These are phyloP conservation scores for Elgaria multicarinata DNA, from an alignment of 2,113 vertebrate genomes.

Conservation along the genomic window DNA sequence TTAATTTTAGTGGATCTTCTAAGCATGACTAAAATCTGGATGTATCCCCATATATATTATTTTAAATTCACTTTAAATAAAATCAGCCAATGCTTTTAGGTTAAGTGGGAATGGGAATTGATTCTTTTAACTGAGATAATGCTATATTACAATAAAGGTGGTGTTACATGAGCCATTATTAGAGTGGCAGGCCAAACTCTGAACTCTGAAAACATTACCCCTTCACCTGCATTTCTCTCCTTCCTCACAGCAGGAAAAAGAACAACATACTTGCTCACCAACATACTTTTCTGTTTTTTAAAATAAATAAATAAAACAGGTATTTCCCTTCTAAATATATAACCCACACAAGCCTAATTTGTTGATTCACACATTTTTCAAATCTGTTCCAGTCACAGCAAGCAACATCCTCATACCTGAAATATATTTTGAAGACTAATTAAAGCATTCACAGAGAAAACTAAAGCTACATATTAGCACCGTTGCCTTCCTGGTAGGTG, in stretches of 20 bases:
- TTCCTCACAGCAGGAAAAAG: background rate
- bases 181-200: background rate
- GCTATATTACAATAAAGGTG: background rate
- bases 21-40: no score
- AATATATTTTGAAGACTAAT: background rate
- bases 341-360: rapidly evolving
- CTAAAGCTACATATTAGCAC: background rate
- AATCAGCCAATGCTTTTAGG: background rate
- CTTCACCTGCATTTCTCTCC: background rate
- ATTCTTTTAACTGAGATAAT: background rate
- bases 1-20: background rate
- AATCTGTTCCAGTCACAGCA: background rate
- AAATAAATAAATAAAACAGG: no score
- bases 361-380: background rate
- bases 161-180: background rate
- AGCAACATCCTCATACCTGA: rapidly evolving
- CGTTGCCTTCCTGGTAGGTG: background rate
- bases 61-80: background rate
- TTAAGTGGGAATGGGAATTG: background rate
- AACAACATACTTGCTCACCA: no score
- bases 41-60: background rate
- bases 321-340: background rate
- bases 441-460: background rate
- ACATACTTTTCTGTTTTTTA: no score
- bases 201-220: background rate